phyloP scores from a whole-genome alignment of 2,888 invertebrate species.

The Toxonevra muliebris region DNA sequence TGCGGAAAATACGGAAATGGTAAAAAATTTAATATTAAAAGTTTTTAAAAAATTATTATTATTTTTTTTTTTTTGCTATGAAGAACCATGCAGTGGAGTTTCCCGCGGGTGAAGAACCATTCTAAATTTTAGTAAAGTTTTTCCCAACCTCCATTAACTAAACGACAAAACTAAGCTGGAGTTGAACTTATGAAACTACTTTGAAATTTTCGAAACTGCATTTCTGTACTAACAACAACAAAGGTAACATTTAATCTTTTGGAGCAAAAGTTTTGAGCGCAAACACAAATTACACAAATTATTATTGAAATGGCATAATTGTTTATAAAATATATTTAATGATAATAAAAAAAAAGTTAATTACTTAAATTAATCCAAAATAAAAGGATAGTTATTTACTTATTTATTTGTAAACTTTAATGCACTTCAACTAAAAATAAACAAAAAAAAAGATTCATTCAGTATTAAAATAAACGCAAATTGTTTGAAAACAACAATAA shows the following conservation, averaged over 20 bases:
- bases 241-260: conserved; percentile 1
- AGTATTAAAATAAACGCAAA: conserved; percentile 7
- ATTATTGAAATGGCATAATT: background rate
- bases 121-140: conserved; percentile 34
- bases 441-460: background rate
- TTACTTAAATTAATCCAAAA: background rate
- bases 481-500: conserved; percentile 16
- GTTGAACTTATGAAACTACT: background rate
- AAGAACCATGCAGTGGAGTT: conserved; percentile 47
- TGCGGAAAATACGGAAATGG: conserved; percentile 51
- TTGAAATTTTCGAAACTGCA: background rate
- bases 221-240: background rate
- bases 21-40: conserved; percentile 27
- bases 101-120: conserved; percentile 48
- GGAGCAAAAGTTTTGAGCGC: conserved; percentile 1
- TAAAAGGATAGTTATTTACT: background rate
- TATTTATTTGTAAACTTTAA: background rate
- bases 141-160: too few relatives aligned
- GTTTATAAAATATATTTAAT: background rate
- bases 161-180: background rate
- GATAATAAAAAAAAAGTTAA: background rate
- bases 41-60: background rate
- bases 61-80: conserved; percentile 10
- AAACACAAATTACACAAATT: background rate
- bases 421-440: background rate